phyloP scores from a whole-genome alignment of 2,797 vertebrate species.

The Rhynchonycteris naso region DNA sequence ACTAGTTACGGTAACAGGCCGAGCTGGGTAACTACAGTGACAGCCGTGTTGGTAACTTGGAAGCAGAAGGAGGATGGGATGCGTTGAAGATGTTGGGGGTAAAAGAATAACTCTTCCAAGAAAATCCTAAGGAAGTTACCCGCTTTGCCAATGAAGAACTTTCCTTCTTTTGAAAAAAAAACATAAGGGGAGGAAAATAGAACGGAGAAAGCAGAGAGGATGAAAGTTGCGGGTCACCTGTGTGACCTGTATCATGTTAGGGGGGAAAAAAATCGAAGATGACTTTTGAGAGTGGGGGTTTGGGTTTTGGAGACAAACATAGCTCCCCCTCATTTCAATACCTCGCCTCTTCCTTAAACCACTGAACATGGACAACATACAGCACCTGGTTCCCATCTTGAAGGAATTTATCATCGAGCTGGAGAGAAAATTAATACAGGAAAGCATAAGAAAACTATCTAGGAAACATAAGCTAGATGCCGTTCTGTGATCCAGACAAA shows the following conservation, averaged over 20 bases:
- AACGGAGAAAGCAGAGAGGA: neutral
- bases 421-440: neutral
- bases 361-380: neutral
- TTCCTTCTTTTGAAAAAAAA: neutral
- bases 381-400: neutral
- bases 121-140: neutral
- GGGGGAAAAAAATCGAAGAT: neutral
- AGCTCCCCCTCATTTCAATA: neutral
- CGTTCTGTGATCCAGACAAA: neutral
- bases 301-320: neutral
- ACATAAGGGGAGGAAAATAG: neutral
- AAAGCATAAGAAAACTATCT: neutral
- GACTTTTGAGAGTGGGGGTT: neutral
- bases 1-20: neutral
- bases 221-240: neutral
- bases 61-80: neutral
- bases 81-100: neutral
- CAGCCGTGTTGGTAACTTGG: neutral
- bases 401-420: neutral
- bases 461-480: neutral
- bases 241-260: neutral
- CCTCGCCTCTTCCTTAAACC: neutral
- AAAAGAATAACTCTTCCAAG: neutral
- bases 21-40: neutral
- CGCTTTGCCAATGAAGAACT: neutral